Evolutionary conservation across 1,140 invertebrate species (phyloP).

Genomic region (Heliconius eleuchia): DNA sequence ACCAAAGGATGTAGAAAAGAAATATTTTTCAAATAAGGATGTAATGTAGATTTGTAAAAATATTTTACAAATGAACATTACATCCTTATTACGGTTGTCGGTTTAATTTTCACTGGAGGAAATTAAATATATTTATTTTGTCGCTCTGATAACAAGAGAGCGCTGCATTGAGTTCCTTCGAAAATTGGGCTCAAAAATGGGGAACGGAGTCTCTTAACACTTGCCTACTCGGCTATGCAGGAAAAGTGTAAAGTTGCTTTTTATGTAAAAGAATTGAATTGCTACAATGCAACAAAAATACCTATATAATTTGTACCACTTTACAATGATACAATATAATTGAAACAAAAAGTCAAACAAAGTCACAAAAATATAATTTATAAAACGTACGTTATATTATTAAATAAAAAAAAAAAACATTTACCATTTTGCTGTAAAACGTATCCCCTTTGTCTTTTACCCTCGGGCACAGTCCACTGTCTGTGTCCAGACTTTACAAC

Average conservation of each 20-base stretch:
- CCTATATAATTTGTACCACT: background rate
- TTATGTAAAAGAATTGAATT: too few species aligned
- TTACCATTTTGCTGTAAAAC: conserved; percentile 15
- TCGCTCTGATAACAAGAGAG: background rate
- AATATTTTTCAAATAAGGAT: too few species aligned
- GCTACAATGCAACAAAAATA: too few species aligned
- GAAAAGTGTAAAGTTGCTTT: too few species aligned
- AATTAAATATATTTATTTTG: background rate
- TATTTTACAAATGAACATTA: too few species aligned
- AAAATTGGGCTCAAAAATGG: background rate
- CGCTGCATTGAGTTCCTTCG: background rate
- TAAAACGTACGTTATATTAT: background rate
- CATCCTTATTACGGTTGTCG: too few species aligned
- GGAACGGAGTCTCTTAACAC: too few species aligned
- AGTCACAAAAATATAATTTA: background rate
- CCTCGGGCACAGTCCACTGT: conserved; percentile 15
- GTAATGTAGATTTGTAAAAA: too few species aligned
- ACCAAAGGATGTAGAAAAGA: too few species aligned
- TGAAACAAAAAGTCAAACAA: too few species aligned
- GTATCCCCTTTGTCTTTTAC: conserved; percentile 16
- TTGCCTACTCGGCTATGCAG: too few species aligned
- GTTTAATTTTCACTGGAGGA: background rate
- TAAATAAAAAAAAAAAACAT: background rate
- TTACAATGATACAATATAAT: background rate
- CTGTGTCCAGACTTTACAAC: conserved; percentile 19